phyloP scores from a whole-genome alignment of 1,140 invertebrate species.

The Metopolophium dirhodum region DNA sequence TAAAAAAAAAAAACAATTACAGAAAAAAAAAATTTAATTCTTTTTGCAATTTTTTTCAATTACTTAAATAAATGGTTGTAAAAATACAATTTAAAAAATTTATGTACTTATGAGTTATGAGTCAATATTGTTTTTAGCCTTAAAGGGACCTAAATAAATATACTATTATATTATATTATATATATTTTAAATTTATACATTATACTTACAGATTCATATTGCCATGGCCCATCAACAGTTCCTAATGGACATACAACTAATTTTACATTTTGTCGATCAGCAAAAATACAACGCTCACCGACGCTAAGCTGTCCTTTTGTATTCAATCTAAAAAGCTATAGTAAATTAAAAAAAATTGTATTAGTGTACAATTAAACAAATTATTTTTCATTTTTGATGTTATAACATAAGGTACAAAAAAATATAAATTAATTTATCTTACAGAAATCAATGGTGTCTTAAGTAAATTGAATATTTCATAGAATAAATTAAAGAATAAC shows the following conservation, averaged over 20 bases:
- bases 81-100: no score
- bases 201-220: slow-evolving; percentile 75
- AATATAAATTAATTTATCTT: no score
- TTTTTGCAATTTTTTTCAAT: neutral
- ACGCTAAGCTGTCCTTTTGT: slow-evolving; percentile 91
- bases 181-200: neutral
- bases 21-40: neutral
- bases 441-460: no score
- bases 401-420: no score
- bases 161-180: neutral
- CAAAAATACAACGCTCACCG: slow-evolving; percentile 94
- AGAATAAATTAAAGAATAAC: no score
- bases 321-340: slow-evolving; percentile 86
- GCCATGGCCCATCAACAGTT: slow-evolving; percentile 92
- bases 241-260: slow-evolving; percentile 88
- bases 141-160: neutral
- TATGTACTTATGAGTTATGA: no score
- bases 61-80: neutral
- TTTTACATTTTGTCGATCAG: slow-evolving; percentile 82
- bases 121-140: no score
- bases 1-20: no score
- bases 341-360: neutral
- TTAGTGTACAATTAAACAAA: neutral
- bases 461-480: no score
- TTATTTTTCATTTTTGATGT: neutral